Conservation (phyloP, 2,113 vertebrate species). For the Xiphophorus maculatus region DNA sequence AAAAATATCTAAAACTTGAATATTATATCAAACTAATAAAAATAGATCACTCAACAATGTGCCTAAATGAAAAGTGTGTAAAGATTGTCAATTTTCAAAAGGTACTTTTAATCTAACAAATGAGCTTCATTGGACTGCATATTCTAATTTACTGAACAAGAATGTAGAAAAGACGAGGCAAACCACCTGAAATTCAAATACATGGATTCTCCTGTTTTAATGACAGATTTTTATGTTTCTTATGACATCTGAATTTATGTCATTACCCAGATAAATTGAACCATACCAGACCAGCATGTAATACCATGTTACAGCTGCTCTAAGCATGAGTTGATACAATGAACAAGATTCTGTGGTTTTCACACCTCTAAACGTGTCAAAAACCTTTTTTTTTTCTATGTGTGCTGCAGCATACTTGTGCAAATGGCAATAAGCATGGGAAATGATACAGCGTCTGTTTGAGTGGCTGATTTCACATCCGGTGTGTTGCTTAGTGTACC, state of each 20-base stretch:
- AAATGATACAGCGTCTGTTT: background rate
- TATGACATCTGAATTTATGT: background rate
- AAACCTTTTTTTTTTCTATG: no score
- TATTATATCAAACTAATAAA: no score
- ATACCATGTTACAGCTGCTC: background rate
- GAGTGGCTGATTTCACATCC: background rate
- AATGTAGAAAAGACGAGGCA: no score
- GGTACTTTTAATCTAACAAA: no score
- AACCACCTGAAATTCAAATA: background rate
- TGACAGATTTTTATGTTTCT: background rate
- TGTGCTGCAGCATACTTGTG: background rate
- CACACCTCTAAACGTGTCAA: background rate
- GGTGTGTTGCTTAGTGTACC: slow-evolving; percentile 57
- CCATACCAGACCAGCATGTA: background rate
- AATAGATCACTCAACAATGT: no score
- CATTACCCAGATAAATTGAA: background rate
- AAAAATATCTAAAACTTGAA: no score
- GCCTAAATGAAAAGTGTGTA: no score
- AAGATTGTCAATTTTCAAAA: no score
- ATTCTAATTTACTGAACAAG: no score
- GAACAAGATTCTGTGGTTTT: slow-evolving; percentile 26
- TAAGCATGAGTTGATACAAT: no score
- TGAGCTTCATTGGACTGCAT: no score
- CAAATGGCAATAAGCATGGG: slow-evolving; percentile 2
- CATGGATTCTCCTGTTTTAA: background rate